Evolutionary conservation across 2,888 invertebrate species (phyloP), one percentile per base, ranked within the genome.

Genomic region (Dryadula phaetusa): DNA sequence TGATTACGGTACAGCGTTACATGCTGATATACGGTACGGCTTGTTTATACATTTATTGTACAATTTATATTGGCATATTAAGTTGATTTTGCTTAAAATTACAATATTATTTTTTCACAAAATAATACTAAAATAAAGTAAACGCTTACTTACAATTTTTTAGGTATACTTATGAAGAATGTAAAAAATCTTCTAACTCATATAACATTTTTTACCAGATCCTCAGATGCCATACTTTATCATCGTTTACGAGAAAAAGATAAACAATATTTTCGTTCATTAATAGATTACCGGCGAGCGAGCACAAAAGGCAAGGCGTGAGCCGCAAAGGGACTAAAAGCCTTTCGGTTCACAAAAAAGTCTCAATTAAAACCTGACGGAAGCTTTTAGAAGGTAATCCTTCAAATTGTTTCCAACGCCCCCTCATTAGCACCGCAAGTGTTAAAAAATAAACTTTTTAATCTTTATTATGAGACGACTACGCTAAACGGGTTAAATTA

Each of bases 351-450:
- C 82, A 90, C 89, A 90, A 92, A 92, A 91, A 92, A 91, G 90
- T 90, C 92, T 92, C 92, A 92, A 92, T 92, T 92, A 92, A 92
- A 92, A 85, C 85, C 92, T 89, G 92, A 90, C 92, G 92, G 92
- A 92, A 92, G 92, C 92, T 92, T 92, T 92, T 92, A 92, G 92
- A 91, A 88, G 90, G 92, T 92, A 92, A 92, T 92, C 91, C 92
- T 85, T 92, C 92, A 92, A 92, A 92, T 92, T 92, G 92, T 92
- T 92, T 92, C 88, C 88, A 89, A 90, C 92, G 90, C 92, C 92
- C 92, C 91, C 90, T 92, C 92, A 92, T 92, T 92, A 92, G 86
- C 92, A 88, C 92, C 87, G 84, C 90, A 89, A 92, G 92, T 92
- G 92, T 92, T 92, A 92, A 92, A 91, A 90, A 90, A 90, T 90